Evolutionary conservation across 1,140 invertebrate genomes (phyloP).

Genomic region (Drosophila nikananu): DNA sequence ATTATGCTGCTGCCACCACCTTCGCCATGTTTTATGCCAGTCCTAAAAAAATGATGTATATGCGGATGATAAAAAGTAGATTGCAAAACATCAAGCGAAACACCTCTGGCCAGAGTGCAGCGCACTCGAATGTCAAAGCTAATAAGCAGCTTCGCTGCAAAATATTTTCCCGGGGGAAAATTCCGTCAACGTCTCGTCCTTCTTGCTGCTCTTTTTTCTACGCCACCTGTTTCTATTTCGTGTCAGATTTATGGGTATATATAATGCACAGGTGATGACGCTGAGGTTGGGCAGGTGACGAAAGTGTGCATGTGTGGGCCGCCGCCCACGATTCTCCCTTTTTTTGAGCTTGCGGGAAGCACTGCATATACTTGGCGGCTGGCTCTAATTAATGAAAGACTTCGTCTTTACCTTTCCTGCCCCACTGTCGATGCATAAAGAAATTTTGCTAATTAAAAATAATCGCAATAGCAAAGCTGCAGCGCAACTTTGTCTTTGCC

Average conservation of each 20-base stretch:
- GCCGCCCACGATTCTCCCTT: neutral
- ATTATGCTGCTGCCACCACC: conserved; percentile 41
- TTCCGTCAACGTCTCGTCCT: conserved; percentile 1
- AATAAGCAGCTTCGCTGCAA: conserved; percentile 59
- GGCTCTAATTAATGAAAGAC: conserved; percentile 77
- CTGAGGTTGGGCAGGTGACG: conserved; percentile 64
- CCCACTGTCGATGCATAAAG: conserved; percentile 70
- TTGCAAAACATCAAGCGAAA: conserved; percentile 49
- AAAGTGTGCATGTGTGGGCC: conserved; percentile 46
- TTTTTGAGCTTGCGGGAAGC: conserved; percentile 11
- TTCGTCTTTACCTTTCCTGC: conserved; percentile 49
- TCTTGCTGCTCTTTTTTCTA: neutral
- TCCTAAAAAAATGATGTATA: conserved; percentile 45
- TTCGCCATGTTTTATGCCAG: conserved; percentile 21
- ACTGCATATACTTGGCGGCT: conserved; percentile 49
- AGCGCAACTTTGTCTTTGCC: conserved; percentile 43
- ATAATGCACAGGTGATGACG: conserved; percentile 59
- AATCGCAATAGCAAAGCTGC: conserved; percentile 51
- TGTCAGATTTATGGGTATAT: conserved; percentile 69
- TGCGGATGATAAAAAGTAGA: conserved; percentile 49
- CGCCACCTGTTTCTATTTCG: conserved; percentile 39
- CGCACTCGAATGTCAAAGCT: conserved; percentile 58
- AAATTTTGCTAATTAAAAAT: conserved; percentile 79
- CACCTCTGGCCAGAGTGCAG: conserved; percentile 42
- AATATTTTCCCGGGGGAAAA: conserved; percentile 39